phyloP scores from a whole-genome alignment of 1,140 invertebrate species.

The Physella acuta region DNA sequence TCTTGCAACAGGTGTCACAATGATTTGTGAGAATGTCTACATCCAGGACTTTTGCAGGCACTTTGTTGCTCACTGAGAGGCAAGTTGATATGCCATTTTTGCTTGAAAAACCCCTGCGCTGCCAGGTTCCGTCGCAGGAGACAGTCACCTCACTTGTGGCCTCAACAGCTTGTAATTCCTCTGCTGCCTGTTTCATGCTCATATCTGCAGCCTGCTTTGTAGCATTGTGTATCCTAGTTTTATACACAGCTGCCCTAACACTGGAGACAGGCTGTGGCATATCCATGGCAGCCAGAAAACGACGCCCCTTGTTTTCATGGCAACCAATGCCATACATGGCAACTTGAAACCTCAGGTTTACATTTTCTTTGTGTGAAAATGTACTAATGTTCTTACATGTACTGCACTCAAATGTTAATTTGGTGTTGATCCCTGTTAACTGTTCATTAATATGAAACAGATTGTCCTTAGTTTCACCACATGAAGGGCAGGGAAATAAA shows the following conservation, averaged over 20 bases:
- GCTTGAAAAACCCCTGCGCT: constrained; percentile 10
- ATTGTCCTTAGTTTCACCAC: not conserved
- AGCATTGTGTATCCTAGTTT: not conserved
- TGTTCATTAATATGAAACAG: not conserved
- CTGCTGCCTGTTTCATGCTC: not conserved
- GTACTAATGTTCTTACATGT: not conserved
- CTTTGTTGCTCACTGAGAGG: constrained; percentile 2
- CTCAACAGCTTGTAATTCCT: constrained; percentile 1
- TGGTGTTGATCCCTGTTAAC: not conserved
- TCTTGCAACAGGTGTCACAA: constrained; percentile 6
- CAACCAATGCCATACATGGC: constrained; percentile 15
- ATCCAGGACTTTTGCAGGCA: constrained; percentile 9
- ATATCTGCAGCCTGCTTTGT: not conserved
- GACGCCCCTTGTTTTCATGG: not conserved
- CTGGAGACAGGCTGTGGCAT: constrained; percentile 5
- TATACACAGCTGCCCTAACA: not conserved
- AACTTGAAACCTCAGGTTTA: constrained; percentile 5
- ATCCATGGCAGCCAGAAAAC: constrained; percentile 20
- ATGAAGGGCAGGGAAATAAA: not conserved
- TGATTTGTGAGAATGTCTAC: not conserved
- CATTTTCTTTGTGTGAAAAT: not conserved
- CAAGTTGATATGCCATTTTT: constrained; percentile 22
- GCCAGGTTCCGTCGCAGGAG: constrained; percentile 17
- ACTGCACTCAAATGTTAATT: not conserved
- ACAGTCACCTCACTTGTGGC: not conserved